A percentile compares a stretch with the other conserved stretches of the same genome.
These are phyloP conservation scores for Pachycephus smyrnensis DNA, from an alignment of 2,888 invertebrate species.

Conservation along the genomic window DNA sequence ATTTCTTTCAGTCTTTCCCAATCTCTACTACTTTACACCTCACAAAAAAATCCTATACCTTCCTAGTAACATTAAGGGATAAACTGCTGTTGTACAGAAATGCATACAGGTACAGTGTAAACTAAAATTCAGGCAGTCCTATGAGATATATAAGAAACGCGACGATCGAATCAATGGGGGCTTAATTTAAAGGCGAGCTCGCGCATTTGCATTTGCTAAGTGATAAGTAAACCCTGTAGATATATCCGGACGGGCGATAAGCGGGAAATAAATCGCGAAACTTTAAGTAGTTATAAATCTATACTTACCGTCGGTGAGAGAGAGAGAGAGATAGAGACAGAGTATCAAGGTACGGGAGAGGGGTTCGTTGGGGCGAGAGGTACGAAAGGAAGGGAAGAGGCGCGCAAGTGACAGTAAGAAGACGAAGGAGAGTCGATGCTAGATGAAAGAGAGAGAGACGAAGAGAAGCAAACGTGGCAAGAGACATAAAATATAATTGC, in stretches of 20 bases:
- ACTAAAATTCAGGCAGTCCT: neutral
- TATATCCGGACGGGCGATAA: constrained; percentile 64
- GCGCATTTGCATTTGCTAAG: constrained; percentile 65
- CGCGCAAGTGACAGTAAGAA: constrained; percentile 27
- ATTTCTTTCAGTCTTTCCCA: neutral
- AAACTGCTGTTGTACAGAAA: neutral
- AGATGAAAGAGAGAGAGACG: constrained; percentile 5
- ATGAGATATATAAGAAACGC: neutral
- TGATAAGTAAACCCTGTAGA: constrained; percentile 66
- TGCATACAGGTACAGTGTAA: neutral
- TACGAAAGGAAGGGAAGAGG: constrained; percentile 7
- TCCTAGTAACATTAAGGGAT: neutral
- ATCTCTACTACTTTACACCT: neutral
- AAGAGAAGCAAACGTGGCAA: constrained; percentile 52
- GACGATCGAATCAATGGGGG: constrained; percentile 45
- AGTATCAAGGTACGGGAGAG: constrained; percentile 5
- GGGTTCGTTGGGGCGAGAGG: neutral
- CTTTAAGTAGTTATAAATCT: constrained; percentile 68
- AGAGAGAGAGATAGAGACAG: neutral
- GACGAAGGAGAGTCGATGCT: constrained; percentile 13
- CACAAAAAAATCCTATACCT: neutral
- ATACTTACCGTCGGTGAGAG: constrained; percentile 53
- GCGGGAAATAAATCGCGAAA: constrained; percentile 67
- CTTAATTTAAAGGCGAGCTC: constrained; percentile 50
- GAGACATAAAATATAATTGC: constrained; percentile 67